Percentiles rank a stretch among this genome's conserved stretches.
Evolutionary conservation across 2,113 vertebrate genomes (phyloP).

Genomic region (Meriones unguiculatus): DNA sequence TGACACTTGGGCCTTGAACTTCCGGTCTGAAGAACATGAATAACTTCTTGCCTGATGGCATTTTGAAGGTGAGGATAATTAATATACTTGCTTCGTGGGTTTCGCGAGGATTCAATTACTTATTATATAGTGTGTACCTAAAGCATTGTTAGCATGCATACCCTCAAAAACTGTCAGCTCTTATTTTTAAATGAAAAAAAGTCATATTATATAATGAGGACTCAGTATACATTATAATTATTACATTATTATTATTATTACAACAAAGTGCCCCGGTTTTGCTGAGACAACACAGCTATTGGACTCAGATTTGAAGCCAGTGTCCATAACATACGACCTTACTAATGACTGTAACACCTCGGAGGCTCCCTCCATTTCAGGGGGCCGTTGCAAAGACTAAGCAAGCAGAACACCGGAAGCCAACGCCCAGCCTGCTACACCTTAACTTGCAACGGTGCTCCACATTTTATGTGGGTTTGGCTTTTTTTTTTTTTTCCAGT

Average conservation of each 20-base stretch:
- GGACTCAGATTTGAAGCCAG: not conserved
- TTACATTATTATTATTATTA: not conserved
- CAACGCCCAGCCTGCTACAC: not conserved
- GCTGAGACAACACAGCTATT: not conserved
- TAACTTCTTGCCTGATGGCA: conserved; percentile 4
- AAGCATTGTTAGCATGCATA: not conserved
- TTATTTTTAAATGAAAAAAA: conserved; percentile 27
- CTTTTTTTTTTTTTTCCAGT: conserved; percentile 30
- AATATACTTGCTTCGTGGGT: not conserved
- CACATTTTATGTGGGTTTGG: conserved; percentile 47
- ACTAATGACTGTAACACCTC: not conserved
- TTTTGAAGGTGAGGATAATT: conserved; percentile 27
- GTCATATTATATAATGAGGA: not conserved
- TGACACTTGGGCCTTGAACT: not conserved
- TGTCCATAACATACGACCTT: not conserved
- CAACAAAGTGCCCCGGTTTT: conserved; percentile 10
- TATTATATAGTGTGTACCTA: conserved; percentile 12
- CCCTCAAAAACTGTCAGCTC: conserved; percentile 7
- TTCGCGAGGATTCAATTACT: conserved; percentile 13
- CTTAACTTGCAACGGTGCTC: not conserved
- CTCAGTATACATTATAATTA: conserved; percentile 24
- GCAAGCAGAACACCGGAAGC: not conserved
- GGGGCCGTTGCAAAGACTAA: not conserved
- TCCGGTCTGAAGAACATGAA: not conserved
- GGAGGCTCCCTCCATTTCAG: not conserved